Evolutionary conservation across 2,113 vertebrate species (phyloP), one percentile per base, ranked within the genome.

Genomic region (Aplodontia rufa): DNA sequence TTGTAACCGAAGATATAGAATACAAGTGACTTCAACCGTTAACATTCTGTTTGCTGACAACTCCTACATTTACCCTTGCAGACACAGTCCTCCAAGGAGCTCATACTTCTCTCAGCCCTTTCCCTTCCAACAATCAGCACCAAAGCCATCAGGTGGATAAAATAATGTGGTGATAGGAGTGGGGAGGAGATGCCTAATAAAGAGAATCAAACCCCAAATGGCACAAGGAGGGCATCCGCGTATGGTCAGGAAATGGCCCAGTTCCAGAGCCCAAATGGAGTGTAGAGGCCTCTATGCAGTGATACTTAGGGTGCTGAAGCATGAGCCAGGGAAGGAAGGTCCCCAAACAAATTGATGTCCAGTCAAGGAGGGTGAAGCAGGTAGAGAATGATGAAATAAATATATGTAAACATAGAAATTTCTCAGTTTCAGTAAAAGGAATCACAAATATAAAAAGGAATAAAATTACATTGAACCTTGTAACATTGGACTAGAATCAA

Each of bases 341-440:
- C 9, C 49, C 51, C 62, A 53, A 49, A 35, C 1, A 68, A 40
- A 49, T 35, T 26, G 20, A 24, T 45, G 19, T 24, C 49, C 55
- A 49, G 12, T 1, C 12, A 11, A 47, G 7, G 8, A 84, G 17
- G 17, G 17, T n/a, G 22, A 68, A 20, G 12, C 10, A 9, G 26
- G 28, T 32, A 24, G 17, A 1, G 35, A n/a, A 51, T 19, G 32
- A 37, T 62, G 22, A 62, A 88, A 83, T 66, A n/a, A 51, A 68
- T 47, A 74, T 3, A 51, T 64, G 53, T 35, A 82, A 71, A 7
- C 42, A 26, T 51, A 30, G 8, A 47, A 88, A 87, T 72, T 53
- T 83, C 26, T 84, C 49, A 62, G 1, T 51, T 64, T 95, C 71
- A 87, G 30, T 62, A 87, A 92, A 93, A 68, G 37, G n/a, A 78